Evolutionary conservation across 2,888 invertebrate genomes (phyloP).

Genomic region (Mylabris sibirica): DNA sequence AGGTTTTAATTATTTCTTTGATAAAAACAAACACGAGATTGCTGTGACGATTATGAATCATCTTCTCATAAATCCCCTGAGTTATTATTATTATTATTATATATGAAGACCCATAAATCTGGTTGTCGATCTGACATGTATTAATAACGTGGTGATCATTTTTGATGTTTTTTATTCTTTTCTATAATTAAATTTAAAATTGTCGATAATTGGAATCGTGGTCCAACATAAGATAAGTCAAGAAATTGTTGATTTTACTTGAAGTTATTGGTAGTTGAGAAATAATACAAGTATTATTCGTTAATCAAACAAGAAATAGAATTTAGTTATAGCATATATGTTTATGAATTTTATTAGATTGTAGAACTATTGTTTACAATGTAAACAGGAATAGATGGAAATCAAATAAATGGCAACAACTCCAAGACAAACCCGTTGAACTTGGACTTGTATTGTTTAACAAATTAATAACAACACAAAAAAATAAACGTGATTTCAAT

Average conservation of each 20-base stretch:
- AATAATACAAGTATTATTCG: constrained; percentile 13
- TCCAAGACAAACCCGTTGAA: constrained; percentile 31
- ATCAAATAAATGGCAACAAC: constrained; percentile 35
- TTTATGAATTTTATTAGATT: constrained; percentile 28
- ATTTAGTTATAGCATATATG: neutral
- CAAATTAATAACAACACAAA: constrained; percentile 34
- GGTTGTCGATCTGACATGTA: too few species aligned
- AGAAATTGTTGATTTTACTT: neutral
- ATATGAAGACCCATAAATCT: too few species aligned
- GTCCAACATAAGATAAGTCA: neutral
- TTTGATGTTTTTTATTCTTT: neutral
- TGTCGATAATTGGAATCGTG: neutral
- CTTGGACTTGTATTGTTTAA: constrained; percentile 29
- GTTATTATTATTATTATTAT: too few species aligned
- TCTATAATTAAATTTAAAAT: neutral
- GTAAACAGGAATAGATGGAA: constrained; percentile 33
- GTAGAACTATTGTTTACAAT: constrained; percentile 27
- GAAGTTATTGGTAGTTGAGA: constrained; percentile 15
- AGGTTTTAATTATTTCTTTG: too few species aligned
- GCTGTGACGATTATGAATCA: too few species aligned
- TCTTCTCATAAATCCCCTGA: too few species aligned
- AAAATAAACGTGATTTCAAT: constrained; percentile 33
- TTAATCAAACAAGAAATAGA: constrained; percentile 22
- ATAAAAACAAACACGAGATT: too few species aligned
- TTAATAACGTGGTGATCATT: too few species aligned